A percentile compares a stretch with the other conserved stretches of the same genome.
Evolutionary conservation across 2,888 invertebrate species (phyloP).

Genomic region (Calephelis perditalis): DNA sequence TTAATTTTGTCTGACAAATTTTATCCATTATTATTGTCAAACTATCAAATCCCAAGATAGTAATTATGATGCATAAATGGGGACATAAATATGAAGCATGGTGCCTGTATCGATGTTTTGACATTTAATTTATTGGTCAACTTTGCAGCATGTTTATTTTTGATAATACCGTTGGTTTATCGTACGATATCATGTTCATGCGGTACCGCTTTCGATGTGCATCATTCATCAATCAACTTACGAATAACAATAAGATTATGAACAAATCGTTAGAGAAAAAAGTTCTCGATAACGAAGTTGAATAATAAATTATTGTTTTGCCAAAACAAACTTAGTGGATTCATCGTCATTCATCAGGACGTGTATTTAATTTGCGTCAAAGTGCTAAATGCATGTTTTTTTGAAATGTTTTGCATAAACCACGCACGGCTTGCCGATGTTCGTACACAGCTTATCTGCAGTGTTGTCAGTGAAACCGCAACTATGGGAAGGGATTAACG

Average conservation of each 20-base stretch:
- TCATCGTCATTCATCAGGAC: slow-evolving; percentile 48
- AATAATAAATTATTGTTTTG: slow-evolving; percentile 20
- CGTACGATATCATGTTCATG: slow-evolving; percentile 42
- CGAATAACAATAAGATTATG: slow-evolving; percentile 25
- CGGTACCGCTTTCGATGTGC: slow-evolving; percentile 64
- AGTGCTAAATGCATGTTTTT: slow-evolving; percentile 71
- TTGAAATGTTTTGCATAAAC: slow-evolving; percentile 65
- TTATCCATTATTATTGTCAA: slow-evolving; percentile 32
- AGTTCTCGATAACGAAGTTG: slow-evolving; percentile 19
- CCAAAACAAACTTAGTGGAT: slow-evolving; percentile 32
- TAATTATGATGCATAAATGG: slow-evolving; percentile 33
- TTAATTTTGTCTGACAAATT: slow-evolving; percentile 26
- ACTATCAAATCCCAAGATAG: slow-evolving; percentile 41
- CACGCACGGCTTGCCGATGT: slow-evolving; percentile 76
- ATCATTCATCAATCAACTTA: slow-evolving; percentile 45
- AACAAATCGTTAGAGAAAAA: slow-evolving; percentile 17
- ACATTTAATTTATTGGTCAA: slow-evolving; percentile 41
- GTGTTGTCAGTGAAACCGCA: slow-evolving; percentile 73
- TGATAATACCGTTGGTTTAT: slow-evolving; percentile 40
- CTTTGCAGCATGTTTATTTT: slow-evolving; percentile 54
- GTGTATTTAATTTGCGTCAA: slow-evolving; percentile 62
- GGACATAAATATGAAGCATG: slow-evolving; percentile 48
- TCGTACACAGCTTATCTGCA: slow-evolving; percentile 74
- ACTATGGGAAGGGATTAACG: slow-evolving; percentile 67
- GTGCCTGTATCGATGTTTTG: slow-evolving; percentile 59